phyloP scores from a whole-genome alignment of 2,113 vertebrate genomes.

The Caretta caretta region DNA sequence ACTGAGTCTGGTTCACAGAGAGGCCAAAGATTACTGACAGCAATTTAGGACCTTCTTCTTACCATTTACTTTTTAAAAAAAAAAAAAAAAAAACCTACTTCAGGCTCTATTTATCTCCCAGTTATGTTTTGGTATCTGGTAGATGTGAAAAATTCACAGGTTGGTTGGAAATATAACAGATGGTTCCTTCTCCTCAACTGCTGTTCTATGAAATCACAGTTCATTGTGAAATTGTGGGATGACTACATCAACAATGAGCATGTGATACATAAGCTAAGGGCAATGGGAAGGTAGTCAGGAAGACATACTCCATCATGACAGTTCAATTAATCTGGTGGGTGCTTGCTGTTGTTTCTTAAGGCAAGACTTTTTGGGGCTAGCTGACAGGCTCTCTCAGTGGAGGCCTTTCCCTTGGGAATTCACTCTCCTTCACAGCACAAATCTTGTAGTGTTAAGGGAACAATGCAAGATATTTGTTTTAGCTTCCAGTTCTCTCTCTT shows the following conservation, averaged over 20 bases:
- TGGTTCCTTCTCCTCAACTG: not conserved
- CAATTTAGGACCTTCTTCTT: not conserved
- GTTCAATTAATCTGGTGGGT: not conserved
- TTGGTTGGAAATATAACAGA: not conserved
- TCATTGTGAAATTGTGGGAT: slow-evolving; percentile 14
- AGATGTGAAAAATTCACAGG: rapidly evolving
- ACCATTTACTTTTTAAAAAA: not conserved
- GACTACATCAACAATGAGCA: slow-evolving; percentile 45
- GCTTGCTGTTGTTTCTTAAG: not conserved
- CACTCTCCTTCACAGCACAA: not conserved
- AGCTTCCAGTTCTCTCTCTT: not conserved
- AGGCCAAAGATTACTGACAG: not conserved
- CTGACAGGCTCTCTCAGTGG: not conserved
- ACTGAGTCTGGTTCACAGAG: not conserved
- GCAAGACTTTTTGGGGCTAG: not conserved
- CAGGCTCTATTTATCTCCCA: not conserved
- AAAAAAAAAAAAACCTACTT: not conserved
- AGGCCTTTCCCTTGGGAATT: not conserved
- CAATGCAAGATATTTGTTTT: not conserved
- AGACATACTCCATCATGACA: not conserved
- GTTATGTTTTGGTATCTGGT: not conserved
- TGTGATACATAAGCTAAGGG: not conserved
- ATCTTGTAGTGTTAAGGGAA: not conserved
- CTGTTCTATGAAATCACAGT: not conserved
- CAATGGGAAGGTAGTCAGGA: not conserved